These are phyloP conservation scores for Saccostrea glomerata DNA, from an alignment of 1,140 invertebrate genomes.

Conservation along the genomic window DNA sequence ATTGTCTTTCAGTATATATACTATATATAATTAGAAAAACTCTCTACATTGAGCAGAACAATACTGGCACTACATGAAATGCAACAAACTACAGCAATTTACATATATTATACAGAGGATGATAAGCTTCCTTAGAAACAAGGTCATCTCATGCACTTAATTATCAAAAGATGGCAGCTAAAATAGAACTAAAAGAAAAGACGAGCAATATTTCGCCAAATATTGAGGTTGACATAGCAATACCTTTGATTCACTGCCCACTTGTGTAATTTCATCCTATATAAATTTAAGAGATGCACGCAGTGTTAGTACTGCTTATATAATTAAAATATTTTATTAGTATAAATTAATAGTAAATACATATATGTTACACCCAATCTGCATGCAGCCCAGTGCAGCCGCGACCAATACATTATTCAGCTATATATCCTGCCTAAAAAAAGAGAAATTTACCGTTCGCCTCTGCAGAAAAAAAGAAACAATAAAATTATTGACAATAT, in stretches of 20 bases:
- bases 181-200: not conserved
- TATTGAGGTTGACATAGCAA: not conserved
- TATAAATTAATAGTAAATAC: not conserved
- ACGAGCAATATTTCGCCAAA: not conserved
- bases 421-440: not conserved
- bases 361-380: not conserved
- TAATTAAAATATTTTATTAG: not conserved
- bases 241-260: conserved; percentile 19
- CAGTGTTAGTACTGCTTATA: not conserved
- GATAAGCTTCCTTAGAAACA: not conserved
- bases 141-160: not conserved
- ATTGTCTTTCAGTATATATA: conserved; percentile 8
- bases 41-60: not conserved
- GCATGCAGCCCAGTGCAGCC: not conserved
- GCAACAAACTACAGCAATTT: not conserved
- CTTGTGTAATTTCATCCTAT: not conserved
- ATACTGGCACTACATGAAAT: not conserved
- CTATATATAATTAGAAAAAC: not conserved
- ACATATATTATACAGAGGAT: not conserved
- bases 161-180: not conserved
- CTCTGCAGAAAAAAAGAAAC: conserved; percentile 1
- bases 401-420: not conserved
- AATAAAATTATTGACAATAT: not conserved
- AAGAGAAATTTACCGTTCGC: not conserved
- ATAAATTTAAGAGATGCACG: not conserved